Evolutionary conservation across 2,888 invertebrate species (phyloP), one percentile per base, ranked within the genome.

Genomic region (Oxycera nigricornis): DNA sequence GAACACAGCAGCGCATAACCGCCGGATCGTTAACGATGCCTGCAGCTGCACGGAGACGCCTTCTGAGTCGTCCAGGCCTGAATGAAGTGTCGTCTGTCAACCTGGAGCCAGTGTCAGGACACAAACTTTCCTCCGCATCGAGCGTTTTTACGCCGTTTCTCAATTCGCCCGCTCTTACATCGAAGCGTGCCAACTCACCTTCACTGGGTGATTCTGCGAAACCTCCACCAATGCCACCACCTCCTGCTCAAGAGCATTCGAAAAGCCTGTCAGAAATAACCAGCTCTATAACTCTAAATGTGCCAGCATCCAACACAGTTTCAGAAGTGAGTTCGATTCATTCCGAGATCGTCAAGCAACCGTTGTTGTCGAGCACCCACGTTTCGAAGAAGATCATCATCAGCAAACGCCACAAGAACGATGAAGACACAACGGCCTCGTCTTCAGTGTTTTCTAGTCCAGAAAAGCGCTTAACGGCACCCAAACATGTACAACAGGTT

Each of bases 391-490:
- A 17, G 26, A 61, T n/a, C 14, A 24, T n/a, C 9, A 28, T n/a
- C 2, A 24, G 6, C 9, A 20, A 17, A 14, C 1, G 31, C 14
- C 17, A 28, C 2, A 65, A 68, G 9, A 6, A 72, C 7, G 80
- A 81, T 52, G 81, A 81, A 67, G 78, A 80, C 24, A 80, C 81
- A 3, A 82, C 82, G 6, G 78, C 80, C 3, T 80, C 82, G 0
- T 81, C 81, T 17, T 80, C 81, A 14, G 77, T 81, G 14, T 80
- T 81, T 68, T 80, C 80, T 20, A 82, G 81, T 74, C 80, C 82
- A 0, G 80, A 82, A 70, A 80, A 80, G 70, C 28, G 50, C n/a
- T 11, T 7, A 2, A 9, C 41, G 1, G 26, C n/a, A 17, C 1
- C n/a, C 1, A 4, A 2, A 30, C 9, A 7, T 24, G 7, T 20